phyloP scores from a whole-genome alignment of 2,113 vertebrate genomes.

The Archocentrus centrarchus region DNA sequence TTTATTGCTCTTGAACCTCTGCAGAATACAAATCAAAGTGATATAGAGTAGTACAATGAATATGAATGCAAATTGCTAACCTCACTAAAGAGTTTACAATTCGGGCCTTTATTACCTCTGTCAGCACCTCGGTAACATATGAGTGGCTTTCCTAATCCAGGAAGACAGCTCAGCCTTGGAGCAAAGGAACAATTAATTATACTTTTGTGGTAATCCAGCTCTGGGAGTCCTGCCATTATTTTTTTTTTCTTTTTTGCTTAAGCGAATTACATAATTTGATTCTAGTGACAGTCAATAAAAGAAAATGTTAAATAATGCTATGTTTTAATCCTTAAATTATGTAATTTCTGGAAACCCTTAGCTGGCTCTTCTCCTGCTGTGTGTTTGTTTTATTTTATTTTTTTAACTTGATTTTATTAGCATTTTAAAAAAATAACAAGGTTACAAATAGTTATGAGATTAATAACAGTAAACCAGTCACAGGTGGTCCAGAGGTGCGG shows the following conservation, averaged over 20 bases:
- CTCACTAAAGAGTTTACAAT: not conserved
- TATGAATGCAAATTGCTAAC: not conserved
- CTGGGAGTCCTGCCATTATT: conserved; percentile 1
- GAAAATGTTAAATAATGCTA: not conserved
- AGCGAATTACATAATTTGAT: not conserved
- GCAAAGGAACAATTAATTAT: not conserved
- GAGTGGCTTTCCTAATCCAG: not conserved
- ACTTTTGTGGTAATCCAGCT: not conserved
- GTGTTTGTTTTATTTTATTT: not conserved
- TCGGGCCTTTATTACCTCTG: not conserved
- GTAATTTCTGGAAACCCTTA: not conserved
- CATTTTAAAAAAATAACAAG: not conserved
- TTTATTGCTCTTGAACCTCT: not conserved
- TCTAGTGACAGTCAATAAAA: not conserved
- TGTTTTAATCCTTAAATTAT: not conserved
- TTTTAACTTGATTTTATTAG: not conserved
- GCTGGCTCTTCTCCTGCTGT: not conserved
- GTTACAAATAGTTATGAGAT: not conserved
- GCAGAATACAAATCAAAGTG: not conserved
- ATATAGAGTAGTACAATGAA: not conserved
- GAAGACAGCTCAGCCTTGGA: not conserved
- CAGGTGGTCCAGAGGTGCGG: not conserved
- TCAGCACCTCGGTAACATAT: not conserved
- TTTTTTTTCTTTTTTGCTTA: too few species aligned
- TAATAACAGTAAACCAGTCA: not conserved